A percentile compares a stretch with the other conserved stretches of the same genome.
Evolutionary conservation across 2,113 vertebrate species (phyloP).

Genomic region (Zonotrichia leucophrys): DNA sequence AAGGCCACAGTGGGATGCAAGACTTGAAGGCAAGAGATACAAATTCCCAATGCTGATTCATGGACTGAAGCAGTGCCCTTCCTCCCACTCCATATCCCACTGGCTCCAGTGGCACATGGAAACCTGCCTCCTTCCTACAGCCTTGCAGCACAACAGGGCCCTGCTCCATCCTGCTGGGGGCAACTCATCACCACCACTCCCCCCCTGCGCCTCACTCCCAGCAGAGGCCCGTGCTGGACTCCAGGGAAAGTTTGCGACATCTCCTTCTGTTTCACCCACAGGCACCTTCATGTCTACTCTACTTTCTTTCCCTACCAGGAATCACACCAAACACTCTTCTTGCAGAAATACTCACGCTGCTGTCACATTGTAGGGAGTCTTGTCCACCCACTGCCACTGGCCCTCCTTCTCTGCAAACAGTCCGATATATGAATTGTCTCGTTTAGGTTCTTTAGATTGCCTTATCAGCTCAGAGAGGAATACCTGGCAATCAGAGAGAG

Average conservation of each 20-base stretch:
- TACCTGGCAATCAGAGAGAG: no score
- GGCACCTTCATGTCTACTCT: no score
- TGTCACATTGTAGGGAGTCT: not conserved
- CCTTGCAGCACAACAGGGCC: no score
- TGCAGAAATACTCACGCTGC: slow-evolving; percentile 25
- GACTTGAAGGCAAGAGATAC: not conserved
- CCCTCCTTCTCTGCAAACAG: not conserved
- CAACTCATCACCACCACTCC: not conserved
- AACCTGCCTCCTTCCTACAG: no score
- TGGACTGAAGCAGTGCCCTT: no score
- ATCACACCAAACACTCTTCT: not conserved
- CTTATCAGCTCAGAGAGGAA: no score
- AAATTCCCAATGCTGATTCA: no score
- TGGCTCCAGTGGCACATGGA: no score
- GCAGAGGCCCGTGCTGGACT: not conserved
- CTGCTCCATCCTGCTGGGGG: not conserved
- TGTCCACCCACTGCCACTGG: slow-evolving; percentile 67
- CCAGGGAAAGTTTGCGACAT: not conserved
- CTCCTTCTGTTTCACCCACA: no score
- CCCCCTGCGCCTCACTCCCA: not conserved
- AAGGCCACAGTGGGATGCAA: not conserved
- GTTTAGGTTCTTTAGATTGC: no score
- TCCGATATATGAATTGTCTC: slow-evolving; percentile 32
- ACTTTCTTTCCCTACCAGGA: not conserved
- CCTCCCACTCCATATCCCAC: no score